Evolutionary conservation across 37 sponge, comb jelly and placozoan species (phyloP), one percentile per base, ranked within the genome.

Genomic region (Geodia barretti): DNA sequence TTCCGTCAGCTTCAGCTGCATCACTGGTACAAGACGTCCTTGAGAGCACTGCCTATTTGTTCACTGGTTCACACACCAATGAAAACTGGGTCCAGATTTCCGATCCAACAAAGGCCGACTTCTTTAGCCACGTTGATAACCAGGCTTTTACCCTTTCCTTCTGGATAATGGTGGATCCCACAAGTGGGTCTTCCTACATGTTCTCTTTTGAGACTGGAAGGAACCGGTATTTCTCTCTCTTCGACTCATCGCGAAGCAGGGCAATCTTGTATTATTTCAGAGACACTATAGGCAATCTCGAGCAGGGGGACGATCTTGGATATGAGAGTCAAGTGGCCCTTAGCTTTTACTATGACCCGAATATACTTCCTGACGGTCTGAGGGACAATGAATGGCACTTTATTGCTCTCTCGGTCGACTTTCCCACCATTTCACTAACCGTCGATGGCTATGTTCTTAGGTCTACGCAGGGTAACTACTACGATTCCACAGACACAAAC

Each of bases 301-400:
- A 25, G 24, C 38, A 61, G 2, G 4, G 47, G 17, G 37, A 3
- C 4, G 88, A 88, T 39, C 54, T 42, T 72, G 83, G 83, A 7
- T 32, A 25, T 0, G 65, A 62, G 8, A 82, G 54, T 31, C 77
- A 82, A 21, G 88, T 88, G 34, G 88, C 72, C 41, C 78, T 88
- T 20, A 82, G 79, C 54, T 88, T 88, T 41, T 77, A 65, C 74
- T 88, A 70, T 58, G 66, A 88, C 25, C 1, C 29, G 2, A 40
- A 74, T 25, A 1, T 75, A 5, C 37, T 68, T 33, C 80, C 70
- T 0, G 38, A 32, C 62, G 82, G 82, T 28, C 21, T 87, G 14
- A 35, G 88, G 42, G 81, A 87, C 33, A 68, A 58, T 26, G 38
- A 59, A 39, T 88, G 88, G 88, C 88, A 88, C 36, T 88, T 82